A percentile compares a stretch with the other conserved stretches of the same genome.
Conservation (phyloP, 2,797 vertebrate genomes). For the Mormyrus hasselquistii region DNA sequence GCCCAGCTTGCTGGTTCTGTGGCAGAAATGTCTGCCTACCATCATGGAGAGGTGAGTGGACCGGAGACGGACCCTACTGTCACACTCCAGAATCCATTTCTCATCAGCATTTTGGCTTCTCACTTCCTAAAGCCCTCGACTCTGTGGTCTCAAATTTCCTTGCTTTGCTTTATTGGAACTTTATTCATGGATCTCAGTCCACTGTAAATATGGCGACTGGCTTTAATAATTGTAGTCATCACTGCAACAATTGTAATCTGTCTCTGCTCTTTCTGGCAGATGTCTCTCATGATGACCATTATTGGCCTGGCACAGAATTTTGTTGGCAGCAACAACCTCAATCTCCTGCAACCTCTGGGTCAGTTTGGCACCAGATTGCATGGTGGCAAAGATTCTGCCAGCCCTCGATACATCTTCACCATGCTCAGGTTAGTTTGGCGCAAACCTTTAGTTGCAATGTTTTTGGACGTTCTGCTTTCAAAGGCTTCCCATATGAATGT, state of each 20-base stretch:
- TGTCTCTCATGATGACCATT: slow-evolving; percentile 95
- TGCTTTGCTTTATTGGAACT: neutral
- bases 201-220: neutral
- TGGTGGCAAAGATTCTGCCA: slow-evolving; percentile 94
- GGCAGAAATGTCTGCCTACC: slow-evolving; percentile 96
- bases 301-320: slow-evolving; percentile 93
- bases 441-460: neutral
- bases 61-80: neutral
- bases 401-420: slow-evolving; percentile 98
- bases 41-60: slow-evolving; percentile 86
- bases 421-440: slow-evolving; percentile 82
- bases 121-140: neutral
- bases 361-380: slow-evolving; percentile 95
- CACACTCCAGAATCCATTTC: neutral
- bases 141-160: neutral
- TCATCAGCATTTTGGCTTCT: neutral
- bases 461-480: neutral
- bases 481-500: neutral
- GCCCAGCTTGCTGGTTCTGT: slow-evolving; percentile 97
- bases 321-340: slow-evolving; percentile 96
- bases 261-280: slow-evolving; percentile 49
- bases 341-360: slow-evolving; percentile 85
- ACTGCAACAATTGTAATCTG: neutral
- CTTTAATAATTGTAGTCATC: neutral
- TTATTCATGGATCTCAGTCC: neutral